Evolutionary conservation across 2,113 vertebrate genomes (phyloP).

Genomic region (Ifrita kowaldi): DNA sequence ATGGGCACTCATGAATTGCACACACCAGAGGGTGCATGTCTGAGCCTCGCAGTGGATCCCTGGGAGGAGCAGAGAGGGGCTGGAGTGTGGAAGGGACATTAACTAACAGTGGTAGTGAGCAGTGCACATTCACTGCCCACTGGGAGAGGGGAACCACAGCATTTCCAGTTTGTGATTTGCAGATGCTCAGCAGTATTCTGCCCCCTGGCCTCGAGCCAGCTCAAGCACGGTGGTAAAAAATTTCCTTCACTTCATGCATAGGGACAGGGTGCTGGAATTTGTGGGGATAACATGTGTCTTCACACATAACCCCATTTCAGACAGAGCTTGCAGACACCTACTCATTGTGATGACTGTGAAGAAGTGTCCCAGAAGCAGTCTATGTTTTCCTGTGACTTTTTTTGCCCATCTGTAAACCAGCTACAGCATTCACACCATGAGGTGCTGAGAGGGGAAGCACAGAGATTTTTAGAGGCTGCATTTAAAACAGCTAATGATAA

Average conservation of each 20-base stretch:
- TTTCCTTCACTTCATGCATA: neutral
- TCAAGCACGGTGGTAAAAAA: neutral
- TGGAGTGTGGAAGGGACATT: neutral
- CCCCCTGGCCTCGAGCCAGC: neutral
- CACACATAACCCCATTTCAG: neutral
- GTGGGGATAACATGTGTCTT: fast-evolving
- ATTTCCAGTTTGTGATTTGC: neutral
- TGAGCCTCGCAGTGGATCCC: neutral
- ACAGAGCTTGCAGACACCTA: neutral
- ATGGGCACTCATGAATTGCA: neutral
- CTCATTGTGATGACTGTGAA: neutral
- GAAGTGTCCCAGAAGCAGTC: neutral
- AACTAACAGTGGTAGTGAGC: neutral
- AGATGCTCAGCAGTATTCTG: neutral
- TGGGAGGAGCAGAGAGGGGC: neutral
- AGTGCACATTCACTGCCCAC: neutral
- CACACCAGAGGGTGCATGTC: fast-evolving
- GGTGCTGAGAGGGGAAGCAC: neutral
- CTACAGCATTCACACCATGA: neutral
- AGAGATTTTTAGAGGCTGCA: neutral
- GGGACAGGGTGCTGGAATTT: neutral
- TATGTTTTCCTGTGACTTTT: neutral
- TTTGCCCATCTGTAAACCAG: neutral
- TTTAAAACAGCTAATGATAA: neutral
- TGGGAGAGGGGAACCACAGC: neutral